Conservation (phyloP, 2,113 vertebrate species). For the Phaethornis superciliosus region DNA sequence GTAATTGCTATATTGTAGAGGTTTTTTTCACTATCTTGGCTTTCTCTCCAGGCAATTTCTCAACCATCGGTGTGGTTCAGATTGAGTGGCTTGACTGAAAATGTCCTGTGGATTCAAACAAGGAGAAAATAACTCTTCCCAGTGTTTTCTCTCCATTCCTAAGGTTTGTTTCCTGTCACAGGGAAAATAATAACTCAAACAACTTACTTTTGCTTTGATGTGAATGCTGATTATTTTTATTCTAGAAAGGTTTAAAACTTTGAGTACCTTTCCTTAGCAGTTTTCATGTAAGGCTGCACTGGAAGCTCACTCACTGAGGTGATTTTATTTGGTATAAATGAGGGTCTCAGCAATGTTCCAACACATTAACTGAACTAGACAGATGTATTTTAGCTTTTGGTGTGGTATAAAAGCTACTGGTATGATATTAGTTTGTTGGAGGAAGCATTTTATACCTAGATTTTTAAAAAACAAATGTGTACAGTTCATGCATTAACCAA, state of each 20-base stretch:
- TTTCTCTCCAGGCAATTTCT: constrained; percentile 33
- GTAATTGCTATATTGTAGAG: constrained; percentile 9
- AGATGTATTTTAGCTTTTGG: not conserved
- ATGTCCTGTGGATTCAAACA: constrained; percentile 47
- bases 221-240: not conserved
- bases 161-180: not conserved
- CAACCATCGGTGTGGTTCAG: constrained; percentile 18
- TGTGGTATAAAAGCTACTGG: not conserved
- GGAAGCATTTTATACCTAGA: not conserved
- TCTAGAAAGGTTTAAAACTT: not conserved
- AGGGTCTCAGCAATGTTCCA: not conserved
- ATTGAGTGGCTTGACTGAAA: constrained; percentile 5
- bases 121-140: constrained; percentile 61
- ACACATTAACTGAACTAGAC: not conserved
- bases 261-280: not conserved
- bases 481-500: not conserved
- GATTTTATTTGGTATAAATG: not conserved
- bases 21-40: not conserved
- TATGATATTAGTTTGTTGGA: not conserved
- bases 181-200: not conserved
- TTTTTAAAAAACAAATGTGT: not conserved
- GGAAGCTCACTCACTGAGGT: not conserved
- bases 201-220: not conserved
- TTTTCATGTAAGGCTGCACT: not conserved
- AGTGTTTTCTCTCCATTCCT: constrained; percentile 33